These are phyloP conservation scores for Nephrotoma flavescens DNA, from an alignment of 2,888 invertebrate genomes.

Conservation along the genomic window DNA sequence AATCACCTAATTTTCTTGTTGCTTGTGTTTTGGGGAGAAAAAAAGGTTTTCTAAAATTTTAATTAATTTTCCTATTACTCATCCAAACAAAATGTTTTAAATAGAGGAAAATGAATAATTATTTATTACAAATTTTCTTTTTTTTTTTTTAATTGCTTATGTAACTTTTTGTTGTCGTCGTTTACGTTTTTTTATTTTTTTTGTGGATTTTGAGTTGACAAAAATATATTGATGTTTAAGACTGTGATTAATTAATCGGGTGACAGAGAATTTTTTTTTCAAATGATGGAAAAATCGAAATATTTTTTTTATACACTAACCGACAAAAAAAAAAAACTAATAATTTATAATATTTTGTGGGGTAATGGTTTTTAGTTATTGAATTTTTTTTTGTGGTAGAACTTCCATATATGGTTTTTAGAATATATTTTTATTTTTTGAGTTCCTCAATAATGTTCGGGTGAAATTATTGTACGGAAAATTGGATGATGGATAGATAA, in stretches of 20 bases:
- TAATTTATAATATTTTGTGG: background rate
- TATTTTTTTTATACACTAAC: background rate
- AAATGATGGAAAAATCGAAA: background rate
- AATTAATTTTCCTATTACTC: background rate
- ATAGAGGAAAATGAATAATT: background rate
- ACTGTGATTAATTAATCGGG: background rate
- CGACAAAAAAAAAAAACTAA: background rate
- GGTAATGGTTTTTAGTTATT: background rate
- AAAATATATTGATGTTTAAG: background rate
- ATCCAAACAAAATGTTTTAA: background rate
- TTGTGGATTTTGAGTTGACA: background rate
- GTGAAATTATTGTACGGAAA: background rate
- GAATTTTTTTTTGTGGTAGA: background rate
- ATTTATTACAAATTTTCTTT: background rate
- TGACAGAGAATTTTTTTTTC: background rate
- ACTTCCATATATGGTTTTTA: background rate
- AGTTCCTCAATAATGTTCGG: background rate
- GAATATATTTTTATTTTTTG: background rate
- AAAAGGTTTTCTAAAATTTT: background rate
- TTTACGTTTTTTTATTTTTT: background rate
- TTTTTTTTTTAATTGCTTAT: background rate
- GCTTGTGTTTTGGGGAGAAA: background rate
- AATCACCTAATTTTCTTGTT: background rate
- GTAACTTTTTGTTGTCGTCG: background rate
- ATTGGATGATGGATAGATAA: background rate